Evolutionary conservation across 2,888 invertebrate genomes (phyloP), one percentile per base, ranked within the genome.

Genomic region (Alsophila aescularia): DNA sequence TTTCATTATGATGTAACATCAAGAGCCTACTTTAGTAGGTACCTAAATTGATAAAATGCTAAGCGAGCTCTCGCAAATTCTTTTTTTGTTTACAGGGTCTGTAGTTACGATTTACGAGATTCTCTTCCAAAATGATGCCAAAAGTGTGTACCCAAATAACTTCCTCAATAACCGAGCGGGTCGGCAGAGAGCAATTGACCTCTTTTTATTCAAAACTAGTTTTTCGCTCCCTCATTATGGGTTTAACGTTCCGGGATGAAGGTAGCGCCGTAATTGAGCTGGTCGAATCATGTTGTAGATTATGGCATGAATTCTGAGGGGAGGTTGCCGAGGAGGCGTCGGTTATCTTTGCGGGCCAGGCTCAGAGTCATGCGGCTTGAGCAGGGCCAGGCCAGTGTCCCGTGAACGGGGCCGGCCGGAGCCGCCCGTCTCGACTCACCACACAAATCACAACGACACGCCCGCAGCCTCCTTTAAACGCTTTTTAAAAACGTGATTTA

Each of bases 401-500:
- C 60, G 60, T 59, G 60, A 58, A 56, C 50, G 37, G 53, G 45
- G 39, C 44, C 52, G 49, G 12, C 45, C 56, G 51, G 53, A 48
- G 58, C 58, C 53, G 50, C 55, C 61, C 65, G 67, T 69, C 73
- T 72, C 62, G 67, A 60, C 69, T 78, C 73, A 72, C 70, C 73
- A 72, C 80, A 83, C 80, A 83, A 83, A 85, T 85, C 83, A 81
- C 78, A 60, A 66, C 68, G 58, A 50, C 59, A 66, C 58, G 73
- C 24, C 77, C 74, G 73, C 75, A 79, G 77, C 76, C 77, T 42
- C 73, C 82, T 82, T 82, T 77, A 81, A 81, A 77, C 75, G 80
- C 72, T 82, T 82, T 81, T 82, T 78, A 80, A 77, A 66, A 78
- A 72, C 75, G 78, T 86, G 80, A 87, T 87, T 85, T 84, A 85